A percentile compares a stretch with the other conserved stretches of the same genome.
Evolutionary conservation across 2,113 vertebrate genomes (phyloP).

Genomic region (Trogon surrucura): DNA sequence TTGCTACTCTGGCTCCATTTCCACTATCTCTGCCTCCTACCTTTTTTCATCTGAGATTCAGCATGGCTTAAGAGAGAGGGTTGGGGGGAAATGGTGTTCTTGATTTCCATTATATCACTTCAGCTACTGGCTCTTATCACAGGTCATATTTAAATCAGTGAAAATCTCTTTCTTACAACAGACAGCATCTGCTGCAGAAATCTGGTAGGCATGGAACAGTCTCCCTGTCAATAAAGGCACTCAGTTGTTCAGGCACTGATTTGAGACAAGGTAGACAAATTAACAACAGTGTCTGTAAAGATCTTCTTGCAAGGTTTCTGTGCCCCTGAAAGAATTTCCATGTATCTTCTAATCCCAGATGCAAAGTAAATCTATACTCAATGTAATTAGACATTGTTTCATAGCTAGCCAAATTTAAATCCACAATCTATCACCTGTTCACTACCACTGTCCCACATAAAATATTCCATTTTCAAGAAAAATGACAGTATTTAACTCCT

Average conservation of each 20-base stretch:
- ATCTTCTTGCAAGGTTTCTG: background rate
- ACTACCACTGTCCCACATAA: background rate
- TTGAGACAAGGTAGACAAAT: background rate
- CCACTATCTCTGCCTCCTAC: background rate
- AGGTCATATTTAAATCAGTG: background rate
- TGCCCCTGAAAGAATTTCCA: background rate
- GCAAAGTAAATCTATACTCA: background rate
- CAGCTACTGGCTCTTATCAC: background rate
- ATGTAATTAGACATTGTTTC: background rate
- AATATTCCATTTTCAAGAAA: background rate
- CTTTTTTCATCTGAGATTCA: background rate
- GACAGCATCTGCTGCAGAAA: background rate
- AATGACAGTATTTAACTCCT: background rate
- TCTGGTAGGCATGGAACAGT: background rate
- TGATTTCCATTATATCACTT: background rate
- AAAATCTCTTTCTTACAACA: background rate
- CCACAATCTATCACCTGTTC: background rate
- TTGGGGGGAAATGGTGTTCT: fast-evolving
- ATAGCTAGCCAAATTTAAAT: background rate
- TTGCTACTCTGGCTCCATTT: background rate
- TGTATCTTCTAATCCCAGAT: background rate
- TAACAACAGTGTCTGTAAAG: background rate
- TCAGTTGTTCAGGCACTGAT: background rate
- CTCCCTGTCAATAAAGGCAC: background rate
- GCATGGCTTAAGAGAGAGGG: background rate